A percentile compares a stretch with the other conserved stretches of the same genome.
These are phyloP conservation scores for Proctacanthus coquilletti DNA, from an alignment of 1,140 invertebrate species.

Conservation along the genomic window DNA sequence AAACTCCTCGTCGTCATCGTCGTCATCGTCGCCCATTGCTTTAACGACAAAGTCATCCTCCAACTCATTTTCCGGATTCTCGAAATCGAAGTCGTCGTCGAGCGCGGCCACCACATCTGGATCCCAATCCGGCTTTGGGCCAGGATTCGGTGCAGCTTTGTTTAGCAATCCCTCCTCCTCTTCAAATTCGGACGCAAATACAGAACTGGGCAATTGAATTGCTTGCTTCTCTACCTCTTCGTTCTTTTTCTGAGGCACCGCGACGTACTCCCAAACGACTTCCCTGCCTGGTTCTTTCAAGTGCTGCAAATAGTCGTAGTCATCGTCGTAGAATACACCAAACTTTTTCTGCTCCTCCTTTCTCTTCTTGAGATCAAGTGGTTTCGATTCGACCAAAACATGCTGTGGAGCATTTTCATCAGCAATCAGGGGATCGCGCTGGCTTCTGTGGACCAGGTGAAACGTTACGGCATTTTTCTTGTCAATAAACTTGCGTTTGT, in stretches of 20 bases:
- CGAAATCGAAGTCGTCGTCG: constrained; percentile 81
- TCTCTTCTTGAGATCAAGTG: constrained; percentile 33
- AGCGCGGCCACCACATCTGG: constrained; percentile 85
- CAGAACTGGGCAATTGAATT: constrained; percentile 61
- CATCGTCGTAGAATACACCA: constrained; percentile 92
- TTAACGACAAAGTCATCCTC: constrained; percentile 84
- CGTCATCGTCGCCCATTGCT: constrained; percentile 46
- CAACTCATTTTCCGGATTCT: constrained; percentile 65
- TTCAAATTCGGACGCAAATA: constrained; percentile 79
- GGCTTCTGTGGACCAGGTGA: constrained; percentile 79
- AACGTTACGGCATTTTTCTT: constrained; percentile 85
- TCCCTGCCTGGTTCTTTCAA: constrained; percentile 43
- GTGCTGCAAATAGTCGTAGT: constrained; percentile 93
- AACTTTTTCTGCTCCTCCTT: constrained; percentile 73
- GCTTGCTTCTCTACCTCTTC: constrained; percentile 12
- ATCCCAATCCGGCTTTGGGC: constrained; percentile 69
- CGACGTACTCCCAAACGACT: constrained; percentile 27
- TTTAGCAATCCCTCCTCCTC: constrained; percentile 80
- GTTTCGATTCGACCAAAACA: constrained; percentile 46
- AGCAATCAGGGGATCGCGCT: constrained; percentile 75
- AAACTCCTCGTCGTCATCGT: constrained; percentile 32
- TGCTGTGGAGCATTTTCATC: constrained; percentile 78
- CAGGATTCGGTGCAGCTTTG: constrained; percentile 62
- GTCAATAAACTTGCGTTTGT: constrained; percentile 79
- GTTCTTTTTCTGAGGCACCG: constrained; percentile 21